A percentile compares a stretch with the other conserved stretches of the same genome.
Conservation (phyloP, 2,888 invertebrate species). For the Hoplodrina ambigua region DNA sequence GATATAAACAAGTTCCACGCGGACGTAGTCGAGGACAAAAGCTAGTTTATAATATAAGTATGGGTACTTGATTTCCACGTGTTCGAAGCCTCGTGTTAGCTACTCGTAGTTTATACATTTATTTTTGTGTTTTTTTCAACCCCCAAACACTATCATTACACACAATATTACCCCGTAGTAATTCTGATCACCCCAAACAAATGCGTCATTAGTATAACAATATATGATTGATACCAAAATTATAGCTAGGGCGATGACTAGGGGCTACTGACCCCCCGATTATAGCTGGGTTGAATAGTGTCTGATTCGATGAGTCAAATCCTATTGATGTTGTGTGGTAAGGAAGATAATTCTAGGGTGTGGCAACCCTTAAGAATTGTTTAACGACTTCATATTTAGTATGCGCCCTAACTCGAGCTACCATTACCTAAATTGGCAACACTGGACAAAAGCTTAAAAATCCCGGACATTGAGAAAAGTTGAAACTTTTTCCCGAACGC, state of each 20-base stretch:
- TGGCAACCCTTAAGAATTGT: neutral
- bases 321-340: slow-evolving; percentile 25
- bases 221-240: slow-evolving; percentile 58
- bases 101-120: neutral
- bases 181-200: slow-evolving; percentile 54
- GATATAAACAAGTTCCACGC: too few species aligned
- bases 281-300: slow-evolving; percentile 31
- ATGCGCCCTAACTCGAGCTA: neutral
- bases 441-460: too few species aligned
- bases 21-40: too few species aligned
- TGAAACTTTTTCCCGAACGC: too few species aligned
- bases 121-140: neutral
- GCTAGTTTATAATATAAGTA: too few species aligned
- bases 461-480: too few species aligned
- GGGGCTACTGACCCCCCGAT: slow-evolving; percentile 32
- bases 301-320: slow-evolving; percentile 41
- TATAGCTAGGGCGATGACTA: slow-evolving; percentile 44
- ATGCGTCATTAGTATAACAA: slow-evolving; percentile 59
- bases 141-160: slow-evolving; percentile 15
- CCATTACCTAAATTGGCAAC: too few species aligned
- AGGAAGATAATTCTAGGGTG: neutral
- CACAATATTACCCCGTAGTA: slow-evolving; percentile 18
- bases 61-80: too few species aligned
- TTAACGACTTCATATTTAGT: neutral
- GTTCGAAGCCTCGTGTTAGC: neutral